Evolutionary conservation across 2,888 invertebrate genomes (phyloP), one percentile per base, ranked within the genome.

Genomic region (Apamea epomidion): DNA sequence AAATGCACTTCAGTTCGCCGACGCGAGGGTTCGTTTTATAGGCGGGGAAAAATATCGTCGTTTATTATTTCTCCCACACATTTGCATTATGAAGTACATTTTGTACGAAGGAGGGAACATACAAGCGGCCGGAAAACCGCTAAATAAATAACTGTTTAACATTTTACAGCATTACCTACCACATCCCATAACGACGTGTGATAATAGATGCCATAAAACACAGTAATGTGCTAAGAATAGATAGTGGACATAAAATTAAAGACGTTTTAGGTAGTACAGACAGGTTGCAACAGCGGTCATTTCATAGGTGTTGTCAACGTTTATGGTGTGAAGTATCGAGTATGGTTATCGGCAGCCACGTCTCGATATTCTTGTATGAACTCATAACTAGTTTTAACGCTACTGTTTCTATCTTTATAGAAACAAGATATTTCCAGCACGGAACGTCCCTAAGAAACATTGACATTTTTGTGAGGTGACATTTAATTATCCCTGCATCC

Each of bases 141-240:
- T 92, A 93, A 94, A 93, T 93, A 94, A 95, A 94, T 93, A 94
- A 94, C 93, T 91, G 92, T 94, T 94, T 90, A 91, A 90, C 91
- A 91, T 93, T 94, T 95, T 92, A 94, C 92, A 90, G 89, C 92
- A 83, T 90, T 80, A 94, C 95, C 94, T 80, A 94, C 95, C 94
- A 93, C 96, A 95, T 95, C 95, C 95, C 92, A 95, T 93, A 94
- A 93, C 92, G 90, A 88, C 84, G 88, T 88, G 89, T 93, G 92
- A 95, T 95, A 94, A 94, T 94, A 91, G 92, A 93, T 83, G 76
- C 84, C 78, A 85, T 92, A 94, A 89, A 89, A 83, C 76, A 80
- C 77, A 60, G 79, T 82, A 75, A 82, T 87, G 85, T 80, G 78
- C 79, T 86, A 83, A 81, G 84, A 87, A 89, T 71, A 88, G 82